These are phyloP conservation scores for Hesperophylax magnus DNA, from an alignment of 1,140 invertebrate genomes.

Conservation along the genomic window DNA sequence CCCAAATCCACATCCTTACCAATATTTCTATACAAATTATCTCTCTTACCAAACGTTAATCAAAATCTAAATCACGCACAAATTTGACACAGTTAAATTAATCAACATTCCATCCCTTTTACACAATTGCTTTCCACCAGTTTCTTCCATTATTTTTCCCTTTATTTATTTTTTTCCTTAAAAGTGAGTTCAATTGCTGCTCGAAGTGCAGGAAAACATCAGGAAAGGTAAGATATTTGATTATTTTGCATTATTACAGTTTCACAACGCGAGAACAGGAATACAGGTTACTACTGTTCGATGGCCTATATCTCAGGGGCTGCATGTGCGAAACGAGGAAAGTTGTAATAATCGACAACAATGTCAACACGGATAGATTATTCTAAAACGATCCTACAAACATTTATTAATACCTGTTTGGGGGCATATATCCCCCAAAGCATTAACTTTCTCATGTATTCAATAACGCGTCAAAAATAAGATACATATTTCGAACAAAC, in stretches of 20 bases:
- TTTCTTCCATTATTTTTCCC: neutral
- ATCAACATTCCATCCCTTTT: neutral
- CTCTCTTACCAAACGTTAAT: neutral
- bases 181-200: slow-evolving; percentile 12
- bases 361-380: neutral
- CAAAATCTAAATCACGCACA: neutral
- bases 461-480: too few species aligned
- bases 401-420: too few species aligned
- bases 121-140: neutral
- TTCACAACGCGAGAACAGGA: neutral
- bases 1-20: slow-evolving; percentile 1
- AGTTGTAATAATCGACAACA: slow-evolving; percentile 26
- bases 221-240: slow-evolving; percentile 24
- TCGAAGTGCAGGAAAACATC: neutral
- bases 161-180: neutral
- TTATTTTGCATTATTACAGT: neutral
- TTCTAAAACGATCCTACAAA: neutral
- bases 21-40: neutral
- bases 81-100: neutral
- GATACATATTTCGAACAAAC: too few species aligned
- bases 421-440: too few species aligned
- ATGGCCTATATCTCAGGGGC: slow-evolving; percentile 36
- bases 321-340: slow-evolving; percentile 35
- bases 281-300: slow-evolving; percentile 27
- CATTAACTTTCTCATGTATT: too few species aligned